Conservation (phyloP, 2,797 vertebrate species). For the Borostomias antarcticus region DNA sequence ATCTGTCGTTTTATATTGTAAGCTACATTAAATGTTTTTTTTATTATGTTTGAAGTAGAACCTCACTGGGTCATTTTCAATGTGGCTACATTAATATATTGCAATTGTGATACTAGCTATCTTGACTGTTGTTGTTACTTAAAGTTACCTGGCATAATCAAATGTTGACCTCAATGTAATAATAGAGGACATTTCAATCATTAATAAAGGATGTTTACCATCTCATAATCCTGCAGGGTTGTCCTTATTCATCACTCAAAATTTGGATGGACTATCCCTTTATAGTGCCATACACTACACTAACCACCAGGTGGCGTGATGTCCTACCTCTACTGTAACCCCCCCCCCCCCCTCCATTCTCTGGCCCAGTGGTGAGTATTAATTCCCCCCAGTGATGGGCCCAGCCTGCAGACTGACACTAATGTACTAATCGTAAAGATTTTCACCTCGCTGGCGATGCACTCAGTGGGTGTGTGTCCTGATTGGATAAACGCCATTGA, state of each 20-base stretch:
- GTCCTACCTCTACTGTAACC: constrained; percentile 33
- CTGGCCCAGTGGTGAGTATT: constrained; percentile 11
- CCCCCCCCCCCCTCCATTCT: background rate
- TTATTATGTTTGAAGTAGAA: background rate
- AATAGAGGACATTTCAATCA: background rate
- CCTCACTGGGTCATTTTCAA: background rate
- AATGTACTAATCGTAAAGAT: constrained; percentile 58
- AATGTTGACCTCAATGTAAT: background rate
- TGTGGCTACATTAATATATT: background rate
- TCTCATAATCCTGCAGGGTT: background rate
- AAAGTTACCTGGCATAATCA: background rate
- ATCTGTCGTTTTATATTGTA: no score
- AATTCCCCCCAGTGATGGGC: constrained; percentile 20
- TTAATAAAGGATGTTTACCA: background rate
- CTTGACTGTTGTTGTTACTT: background rate
- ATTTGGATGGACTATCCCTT: background rate
- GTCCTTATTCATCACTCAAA: background rate
- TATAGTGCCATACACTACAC: background rate
- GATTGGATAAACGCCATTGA: constrained; percentile 75
- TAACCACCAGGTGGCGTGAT: constrained; percentile 48
- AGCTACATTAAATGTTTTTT: background rate
- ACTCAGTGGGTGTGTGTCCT: constrained; percentile 44
- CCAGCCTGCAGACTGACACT: constrained; percentile 40
- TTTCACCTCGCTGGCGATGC: constrained; percentile 46
- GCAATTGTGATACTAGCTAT: no score